These are phyloP conservation scores for Cinara cedri DNA, from an alignment of 2,888 invertebrate genomes.

Conservation along the genomic window DNA sequence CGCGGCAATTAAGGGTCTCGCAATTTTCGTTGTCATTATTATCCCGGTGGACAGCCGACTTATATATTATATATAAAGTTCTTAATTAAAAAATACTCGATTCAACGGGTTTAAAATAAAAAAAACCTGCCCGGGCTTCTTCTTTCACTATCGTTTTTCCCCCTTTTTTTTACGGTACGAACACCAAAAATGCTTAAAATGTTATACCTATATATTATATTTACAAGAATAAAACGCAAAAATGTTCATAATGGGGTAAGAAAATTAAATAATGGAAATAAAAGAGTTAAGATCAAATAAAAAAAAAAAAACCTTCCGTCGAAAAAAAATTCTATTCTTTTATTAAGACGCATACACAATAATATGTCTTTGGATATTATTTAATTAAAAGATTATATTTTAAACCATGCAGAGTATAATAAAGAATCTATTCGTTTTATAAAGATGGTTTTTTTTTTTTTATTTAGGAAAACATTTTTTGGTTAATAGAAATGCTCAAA, in stretches of 20 bases:
- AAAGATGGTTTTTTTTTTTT: no score
- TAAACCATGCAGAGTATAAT: no score
- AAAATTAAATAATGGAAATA: slow-evolving; percentile 38
- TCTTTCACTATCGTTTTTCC: background rate
- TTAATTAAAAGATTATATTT: no score
- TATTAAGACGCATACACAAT: no score
- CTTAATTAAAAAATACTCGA: slow-evolving; percentile 55
- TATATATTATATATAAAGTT: slow-evolving; percentile 47
- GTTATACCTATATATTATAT: no score
- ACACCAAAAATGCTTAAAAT: slow-evolving; percentile 36
- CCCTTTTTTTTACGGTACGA: background rate
- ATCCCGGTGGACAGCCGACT: slow-evolving; percentile 47
- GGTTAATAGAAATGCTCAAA: no score
- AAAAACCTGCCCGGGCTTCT: slow-evolving; percentile 14
- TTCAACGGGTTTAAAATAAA: slow-evolving; percentile 39
- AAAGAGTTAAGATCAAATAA: slow-evolving; percentile 22
- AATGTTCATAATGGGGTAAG: background rate
- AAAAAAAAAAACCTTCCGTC: background rate
- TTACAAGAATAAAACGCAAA: background rate
- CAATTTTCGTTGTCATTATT: slow-evolving; percentile 55
- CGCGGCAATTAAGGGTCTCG: slow-evolving; percentile 56
- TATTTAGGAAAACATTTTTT: no score
- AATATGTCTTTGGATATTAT: no score
- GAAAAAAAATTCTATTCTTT: background rate
- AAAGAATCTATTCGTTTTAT: no score